Evolutionary conservation across 2,888 invertebrate genomes (phyloP).

Genomic region (Zele albiditarsus): DNA sequence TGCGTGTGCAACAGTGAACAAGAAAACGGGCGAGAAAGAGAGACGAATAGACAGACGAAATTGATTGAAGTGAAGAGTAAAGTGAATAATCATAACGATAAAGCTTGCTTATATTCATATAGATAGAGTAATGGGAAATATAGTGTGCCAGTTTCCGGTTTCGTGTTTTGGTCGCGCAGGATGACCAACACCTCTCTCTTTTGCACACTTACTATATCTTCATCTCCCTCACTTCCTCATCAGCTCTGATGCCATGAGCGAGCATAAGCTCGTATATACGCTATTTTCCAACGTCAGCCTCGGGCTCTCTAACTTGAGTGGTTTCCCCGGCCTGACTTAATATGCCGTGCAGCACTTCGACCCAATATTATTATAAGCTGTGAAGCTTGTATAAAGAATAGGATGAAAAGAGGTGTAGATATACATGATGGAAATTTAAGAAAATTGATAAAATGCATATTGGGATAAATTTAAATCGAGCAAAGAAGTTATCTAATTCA

Average conservation of each 20-base stretch:
- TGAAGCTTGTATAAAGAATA: slow-evolving; percentile 15
- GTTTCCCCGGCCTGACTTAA: slow-evolving; percentile 33
- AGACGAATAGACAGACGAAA: background rate
- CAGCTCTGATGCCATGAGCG: background rate
- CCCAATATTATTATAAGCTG: slow-evolving; percentile 38
- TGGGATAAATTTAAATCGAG: background rate
- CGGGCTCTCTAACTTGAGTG: slow-evolving; percentile 26
- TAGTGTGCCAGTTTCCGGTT: slow-evolving; percentile 20
- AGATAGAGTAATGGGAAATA: slow-evolving; percentile 6
- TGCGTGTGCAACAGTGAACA: background rate
- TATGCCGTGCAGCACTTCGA: slow-evolving; percentile 27
- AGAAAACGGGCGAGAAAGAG: background rate
- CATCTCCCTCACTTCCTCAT: slow-evolving; percentile 4
- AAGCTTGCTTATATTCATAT: background rate
- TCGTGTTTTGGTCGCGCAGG: slow-evolving; percentile 4
- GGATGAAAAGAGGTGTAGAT: background rate
- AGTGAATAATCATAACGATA: background rate
- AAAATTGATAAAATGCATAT: background rate
- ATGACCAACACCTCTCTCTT: slow-evolving; percentile 4
- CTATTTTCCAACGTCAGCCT: slow-evolving; percentile 23
- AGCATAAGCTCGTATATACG: background rate
- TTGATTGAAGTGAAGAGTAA: slow-evolving; percentile 9
- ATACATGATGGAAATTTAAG: background rate
- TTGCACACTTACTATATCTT: background rate
- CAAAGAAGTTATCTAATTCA: background rate